phyloP scores from a whole-genome alignment of 2,113 vertebrate genomes.

The Chloebia gouldiae region DNA sequence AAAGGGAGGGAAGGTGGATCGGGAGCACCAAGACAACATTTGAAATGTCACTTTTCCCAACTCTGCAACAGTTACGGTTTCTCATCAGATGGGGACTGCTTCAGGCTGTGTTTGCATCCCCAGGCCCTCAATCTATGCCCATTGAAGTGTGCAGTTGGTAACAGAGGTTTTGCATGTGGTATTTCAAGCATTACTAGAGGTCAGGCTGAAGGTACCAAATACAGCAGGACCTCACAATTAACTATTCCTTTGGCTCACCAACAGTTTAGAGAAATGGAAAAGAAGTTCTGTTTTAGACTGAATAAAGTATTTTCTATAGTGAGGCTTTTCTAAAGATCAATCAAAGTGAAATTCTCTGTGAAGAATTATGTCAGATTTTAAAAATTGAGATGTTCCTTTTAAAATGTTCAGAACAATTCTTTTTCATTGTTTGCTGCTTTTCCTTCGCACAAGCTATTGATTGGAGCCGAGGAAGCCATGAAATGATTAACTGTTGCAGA shows the following conservation, averaged over 20 bases:
- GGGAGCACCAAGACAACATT: background rate
- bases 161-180: background rate
- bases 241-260: background rate
- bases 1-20: background rate
- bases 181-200: background rate
- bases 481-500: background rate
- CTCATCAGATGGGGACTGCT: background rate
- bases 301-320: background rate
- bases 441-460: background rate
- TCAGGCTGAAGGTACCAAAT: background rate
- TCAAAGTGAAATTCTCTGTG: background rate
- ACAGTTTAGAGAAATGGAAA: background rate
- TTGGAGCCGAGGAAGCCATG: background rate
- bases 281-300: background rate
- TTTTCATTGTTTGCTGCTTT: background rate
- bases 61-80: background rate
- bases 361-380: background rate
- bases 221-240: background rate
- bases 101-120: background rate
- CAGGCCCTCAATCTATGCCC: fast-evolving
- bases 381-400: background rate
- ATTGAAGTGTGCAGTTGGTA: background rate
- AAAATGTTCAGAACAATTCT: background rate
- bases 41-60: background rate
- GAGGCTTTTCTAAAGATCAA: background rate